A percentile compares a stretch with the other conserved stretches of the same genome.
These are phyloP conservation scores for Orientallactaga sibirica DNA, from an alignment of 2,797 vertebrate species.

Conservation along the genomic window DNA sequence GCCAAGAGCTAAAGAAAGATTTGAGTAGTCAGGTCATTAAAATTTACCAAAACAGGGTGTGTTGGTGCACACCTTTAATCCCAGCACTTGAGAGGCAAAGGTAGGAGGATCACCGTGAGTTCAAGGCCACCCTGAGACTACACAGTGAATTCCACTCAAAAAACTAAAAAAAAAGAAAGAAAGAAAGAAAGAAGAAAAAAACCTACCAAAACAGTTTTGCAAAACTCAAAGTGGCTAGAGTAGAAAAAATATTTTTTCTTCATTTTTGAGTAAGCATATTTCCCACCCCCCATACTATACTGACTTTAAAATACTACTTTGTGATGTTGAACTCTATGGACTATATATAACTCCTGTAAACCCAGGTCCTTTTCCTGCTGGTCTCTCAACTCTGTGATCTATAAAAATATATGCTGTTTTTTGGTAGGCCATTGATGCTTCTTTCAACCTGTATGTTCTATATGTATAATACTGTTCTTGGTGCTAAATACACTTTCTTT, in stretches of 20 bases:
- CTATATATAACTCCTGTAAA: constrained; percentile 62
- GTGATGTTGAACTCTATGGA: constrained; percentile 56
- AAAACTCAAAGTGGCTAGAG: neutral
- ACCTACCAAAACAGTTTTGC: constrained; percentile 47
- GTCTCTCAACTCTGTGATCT: constrained; percentile 58
- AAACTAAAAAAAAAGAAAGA: too few relatives aligned
- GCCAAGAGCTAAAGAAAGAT: constrained; percentile 45
- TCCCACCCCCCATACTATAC: neutral
- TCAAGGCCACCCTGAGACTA: too few relatives aligned
- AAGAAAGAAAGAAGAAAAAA: neutral
- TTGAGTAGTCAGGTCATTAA: constrained; percentile 25
- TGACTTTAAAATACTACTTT: constrained; percentile 59
- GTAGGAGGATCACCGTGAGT: too few relatives aligned
- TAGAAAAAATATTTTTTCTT: constrained; percentile 46
- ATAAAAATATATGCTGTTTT: constrained; percentile 64
- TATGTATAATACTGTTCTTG: constrained; percentile 75
- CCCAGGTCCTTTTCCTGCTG: constrained; percentile 55
- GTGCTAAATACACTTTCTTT: constrained; percentile 82
- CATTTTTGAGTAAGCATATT: constrained; percentile 37
- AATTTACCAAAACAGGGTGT: constrained; percentile 6
- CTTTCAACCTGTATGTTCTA: constrained; percentile 73
- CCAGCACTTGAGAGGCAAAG: too few relatives aligned
- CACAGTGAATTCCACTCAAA: too few relatives aligned
- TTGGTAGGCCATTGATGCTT: constrained; percentile 66
- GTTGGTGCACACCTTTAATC: too few relatives aligned